A percentile compares a stretch with the other conserved stretches of the same genome.
Evolutionary conservation across 1,140 invertebrate genomes (phyloP).

Genomic region (Drosophila azteca): DNA sequence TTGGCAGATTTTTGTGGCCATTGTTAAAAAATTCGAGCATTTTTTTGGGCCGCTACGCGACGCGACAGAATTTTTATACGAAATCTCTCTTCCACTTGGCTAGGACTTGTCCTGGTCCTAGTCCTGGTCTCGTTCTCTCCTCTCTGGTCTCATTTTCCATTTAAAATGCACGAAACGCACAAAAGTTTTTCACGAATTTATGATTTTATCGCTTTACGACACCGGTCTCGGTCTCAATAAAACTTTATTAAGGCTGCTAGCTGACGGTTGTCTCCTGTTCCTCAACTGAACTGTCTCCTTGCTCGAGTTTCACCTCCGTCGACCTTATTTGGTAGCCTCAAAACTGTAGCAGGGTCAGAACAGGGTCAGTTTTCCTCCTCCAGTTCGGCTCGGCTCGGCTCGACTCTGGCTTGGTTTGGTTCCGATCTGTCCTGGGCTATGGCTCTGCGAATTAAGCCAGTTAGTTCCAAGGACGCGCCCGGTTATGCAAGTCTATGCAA

Average conservation of each 20-base stretch:
- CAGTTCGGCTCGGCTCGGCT: slow-evolving; percentile 1
- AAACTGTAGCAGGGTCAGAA: slow-evolving; percentile 66
- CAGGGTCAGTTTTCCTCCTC: no score
- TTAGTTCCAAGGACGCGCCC: slow-evolving; percentile 55
- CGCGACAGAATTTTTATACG: slow-evolving; percentile 64
- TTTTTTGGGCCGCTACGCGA: slow-evolving; percentile 70
- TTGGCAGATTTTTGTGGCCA: slow-evolving; percentile 63
- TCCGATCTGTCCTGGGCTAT: not conserved
- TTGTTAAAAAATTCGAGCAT: slow-evolving; percentile 79
- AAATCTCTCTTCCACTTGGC: slow-evolving; percentile 8
- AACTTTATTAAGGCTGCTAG: slow-evolving; percentile 67
- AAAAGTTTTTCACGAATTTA: slow-evolving; percentile 72
- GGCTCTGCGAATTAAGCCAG: slow-evolving; percentile 42
- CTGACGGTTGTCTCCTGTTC: slow-evolving; percentile 19
- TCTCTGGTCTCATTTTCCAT: slow-evolving; percentile 64
- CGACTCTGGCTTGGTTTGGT: slow-evolving; percentile 5
- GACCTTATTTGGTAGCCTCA: slow-evolving; percentile 72
- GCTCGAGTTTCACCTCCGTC: slow-evolving; percentile 67
- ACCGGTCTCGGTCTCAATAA: slow-evolving; percentile 54
- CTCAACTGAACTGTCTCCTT: slow-evolving; percentile 7
- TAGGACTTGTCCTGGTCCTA: slow-evolving; percentile 16
- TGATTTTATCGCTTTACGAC: slow-evolving; percentile 79
- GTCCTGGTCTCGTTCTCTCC: slow-evolving; percentile 45
- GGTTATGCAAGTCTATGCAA: slow-evolving; percentile 80
- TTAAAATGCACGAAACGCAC: slow-evolving; percentile 63